Base-by-base conservation (phyloP, 2,113 vertebrate genomes). In the Chamaetylas fuelleborni region DNA sequence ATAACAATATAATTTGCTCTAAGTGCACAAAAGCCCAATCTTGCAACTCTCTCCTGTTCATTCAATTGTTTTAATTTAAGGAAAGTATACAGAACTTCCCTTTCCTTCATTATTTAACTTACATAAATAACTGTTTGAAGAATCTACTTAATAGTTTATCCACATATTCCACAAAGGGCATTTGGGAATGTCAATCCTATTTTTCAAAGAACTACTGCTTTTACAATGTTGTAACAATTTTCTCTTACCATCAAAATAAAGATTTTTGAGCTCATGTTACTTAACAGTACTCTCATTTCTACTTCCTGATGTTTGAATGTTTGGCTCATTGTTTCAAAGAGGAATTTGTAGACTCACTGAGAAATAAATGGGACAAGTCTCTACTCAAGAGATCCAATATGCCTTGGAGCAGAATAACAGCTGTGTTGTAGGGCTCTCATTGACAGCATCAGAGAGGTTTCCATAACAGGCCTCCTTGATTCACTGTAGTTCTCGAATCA, bases 361-460 rank as follows among this genome's bases (percentile, higher is more conserved):
- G n/a, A 81, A 76, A 40, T 18, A 43, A 4, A 81, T 0, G 1
- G n/a, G 51, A 50, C 38, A 48, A 47, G 25, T 51, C 23, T 29
- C 43, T 51, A 4, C 53, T 42, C 20, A 33, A 18, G 19, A 15
- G 47, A 69, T 5, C 5, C n/a, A 45, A 15, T 1, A 23, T 2
- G 16, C 45, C 61, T 91, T 12, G 1, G 48, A 40, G n/a, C 38
- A 25, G 54, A 65, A 58, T 0, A 78, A 51, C 17, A 76, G 31
- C 34, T 28, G 24, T 50, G n/a, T 71, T 64, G 10, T 9, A 31
- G 28, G 31, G 53, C 19, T 87, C 69, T 56, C 29, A n/a, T 40
- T 65, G 20, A 18, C 34, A 7, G 8, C 24, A 36, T 10, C 0
- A 0, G 23, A 66, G 36, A 8, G 12, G n/a, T 24, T 85, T 77